Percentiles rank a stretch among this genome's conserved stretches.
These are phyloP conservation scores for Crotalus horridus DNA, from an alignment of 2,113 vertebrate species.

Conservation along the genomic window DNA sequence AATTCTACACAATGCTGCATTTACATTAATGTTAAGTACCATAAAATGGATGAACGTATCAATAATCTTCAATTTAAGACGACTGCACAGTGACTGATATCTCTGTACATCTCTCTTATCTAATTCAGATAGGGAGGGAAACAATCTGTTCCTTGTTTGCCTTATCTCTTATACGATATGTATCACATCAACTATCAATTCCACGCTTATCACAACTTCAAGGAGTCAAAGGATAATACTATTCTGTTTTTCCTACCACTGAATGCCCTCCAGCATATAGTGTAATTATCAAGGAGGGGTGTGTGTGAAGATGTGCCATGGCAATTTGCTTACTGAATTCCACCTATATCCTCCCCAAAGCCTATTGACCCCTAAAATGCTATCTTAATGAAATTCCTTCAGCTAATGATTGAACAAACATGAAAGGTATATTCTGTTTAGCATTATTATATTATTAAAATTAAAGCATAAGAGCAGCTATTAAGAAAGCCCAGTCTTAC, in stretches of 20 bases:
- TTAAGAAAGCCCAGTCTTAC: conserved; percentile 64
- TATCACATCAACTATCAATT: not conserved
- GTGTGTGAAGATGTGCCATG: not conserved
- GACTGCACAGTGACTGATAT: not conserved
- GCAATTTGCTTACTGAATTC: not conserved
- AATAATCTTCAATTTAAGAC: not conserved
- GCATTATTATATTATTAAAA: rapidly evolving
- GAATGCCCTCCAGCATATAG: not conserved
- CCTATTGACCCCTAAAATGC: not conserved
- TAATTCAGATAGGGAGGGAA: not conserved
- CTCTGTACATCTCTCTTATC: not conserved
- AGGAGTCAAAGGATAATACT: not conserved
- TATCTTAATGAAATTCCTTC: not conserved
- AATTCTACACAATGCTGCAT: not conserved
- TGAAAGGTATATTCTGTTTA: rapidly evolving
- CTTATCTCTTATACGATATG: not conserved
- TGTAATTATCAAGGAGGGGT: not conserved
- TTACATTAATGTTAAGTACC: not conserved
- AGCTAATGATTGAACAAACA: not conserved
- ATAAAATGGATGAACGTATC: not conserved
- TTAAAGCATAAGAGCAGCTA: not conserved
- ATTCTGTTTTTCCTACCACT: not conserved
- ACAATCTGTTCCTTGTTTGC: not conserved
- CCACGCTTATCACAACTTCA: not conserved
- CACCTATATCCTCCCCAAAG: not conserved